Evolutionary conservation across 2,113 vertebrate species (phyloP).

Genomic region (Danionella cerebrum): DNA sequence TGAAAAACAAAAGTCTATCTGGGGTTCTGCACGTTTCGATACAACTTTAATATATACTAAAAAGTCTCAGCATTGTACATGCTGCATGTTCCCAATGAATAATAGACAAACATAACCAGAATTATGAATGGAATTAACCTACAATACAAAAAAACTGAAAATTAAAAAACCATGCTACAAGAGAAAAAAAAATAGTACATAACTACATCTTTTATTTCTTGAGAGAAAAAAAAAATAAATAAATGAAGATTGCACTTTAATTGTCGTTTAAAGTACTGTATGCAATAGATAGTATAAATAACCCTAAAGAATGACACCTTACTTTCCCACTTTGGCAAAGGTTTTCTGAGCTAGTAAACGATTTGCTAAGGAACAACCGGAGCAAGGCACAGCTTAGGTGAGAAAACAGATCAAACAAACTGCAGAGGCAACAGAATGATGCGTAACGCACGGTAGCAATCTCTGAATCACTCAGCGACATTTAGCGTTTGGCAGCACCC

Average conservation of each 20-base stretch:
- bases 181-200: conserved; percentile 89
- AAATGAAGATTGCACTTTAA: conserved; percentile 99
- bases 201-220: conserved; percentile 91
- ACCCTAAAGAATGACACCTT: conserved; percentile 87
- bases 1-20: conserved; percentile 67
- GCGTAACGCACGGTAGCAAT: conserved; percentile 30
- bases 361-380: conserved; percentile 74
- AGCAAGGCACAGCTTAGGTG: conserved; percentile 78
- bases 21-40: conserved; percentile 70
- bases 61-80: conserved; percentile 78
- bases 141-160: conserved; percentile 77
- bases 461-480: conserved; percentile 43
- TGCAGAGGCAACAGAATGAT: conserved; percentile 34
- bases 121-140: conserved; percentile 87
- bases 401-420: conserved; percentile 71
- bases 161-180: conserved; percentile 83
- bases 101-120: conserved; percentile 75
- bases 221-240: conserved; percentile 99
- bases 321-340: conserved; percentile 98
- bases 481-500: conserved; percentile 71
- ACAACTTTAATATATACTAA: conserved; percentile 23
- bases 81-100: conserved; percentile 81
- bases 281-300: conserved; percentile 99
- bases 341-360: conserved; percentile 84
- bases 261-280: conserved; percentile 99